Percentiles rank a stretch among this genome's conserved stretches.
Conservation (phyloP, 2,113 vertebrate genomes). For the Dromiciops gliroides region DNA sequence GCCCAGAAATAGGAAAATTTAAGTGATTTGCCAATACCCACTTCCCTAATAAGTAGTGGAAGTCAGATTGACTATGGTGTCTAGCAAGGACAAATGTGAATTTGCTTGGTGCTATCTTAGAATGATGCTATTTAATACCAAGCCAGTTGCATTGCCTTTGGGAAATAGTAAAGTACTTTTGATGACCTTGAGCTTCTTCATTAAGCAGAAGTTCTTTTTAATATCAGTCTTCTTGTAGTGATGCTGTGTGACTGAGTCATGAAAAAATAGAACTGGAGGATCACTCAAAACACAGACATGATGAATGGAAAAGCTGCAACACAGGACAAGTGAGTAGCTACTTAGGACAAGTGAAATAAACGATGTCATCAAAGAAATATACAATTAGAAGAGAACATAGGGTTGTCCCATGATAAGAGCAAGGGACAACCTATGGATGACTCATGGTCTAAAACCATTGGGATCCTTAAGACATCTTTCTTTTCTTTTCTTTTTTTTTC, state of each 20-base stretch:
- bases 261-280: background rate
- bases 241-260: background rate
- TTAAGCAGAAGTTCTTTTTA: background rate
- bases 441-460: background rate
- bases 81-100: background rate
- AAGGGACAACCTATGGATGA: background rate
- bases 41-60: background rate
- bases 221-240: background rate
- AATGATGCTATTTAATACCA: background rate
- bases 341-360: background rate
- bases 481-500: too few relatives aligned
- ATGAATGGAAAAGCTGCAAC: background rate
- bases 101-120: background rate
- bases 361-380: background rate
- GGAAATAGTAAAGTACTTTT: background rate
- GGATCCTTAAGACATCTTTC: background rate
- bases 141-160: background rate
- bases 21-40: too few relatives aligned
- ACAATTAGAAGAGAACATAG: background rate
- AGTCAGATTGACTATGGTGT: background rate
- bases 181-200: background rate
- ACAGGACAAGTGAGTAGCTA: background rate
- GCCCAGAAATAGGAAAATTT: too few relatives aligned
- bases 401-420: background rate
- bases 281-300: background rate